These are phyloP conservation scores for Patella depressa DNA, from an alignment of 2,888 invertebrate genomes.

Conservation along the genomic window DNA sequence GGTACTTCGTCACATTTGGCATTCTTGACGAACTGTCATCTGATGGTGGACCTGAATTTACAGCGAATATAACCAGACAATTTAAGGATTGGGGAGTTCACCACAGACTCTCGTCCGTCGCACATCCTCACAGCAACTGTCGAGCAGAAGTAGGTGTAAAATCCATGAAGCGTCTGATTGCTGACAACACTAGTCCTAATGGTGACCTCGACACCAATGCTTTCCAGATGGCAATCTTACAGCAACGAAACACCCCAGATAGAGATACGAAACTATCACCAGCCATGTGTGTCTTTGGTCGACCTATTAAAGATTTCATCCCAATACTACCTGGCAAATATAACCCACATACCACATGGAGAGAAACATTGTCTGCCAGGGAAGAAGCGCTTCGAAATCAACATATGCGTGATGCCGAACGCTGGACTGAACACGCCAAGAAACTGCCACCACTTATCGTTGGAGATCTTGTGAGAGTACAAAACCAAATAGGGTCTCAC, in stretches of 20 bases:
- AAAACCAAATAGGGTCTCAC: constrained; percentile 44
- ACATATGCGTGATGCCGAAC: constrained; percentile 38
- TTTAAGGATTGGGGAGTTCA: constrained; percentile 43
- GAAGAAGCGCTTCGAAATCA: constrained; percentile 44
- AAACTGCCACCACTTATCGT: constrained; percentile 36
- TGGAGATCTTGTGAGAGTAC: constrained; percentile 41
- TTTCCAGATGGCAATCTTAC: constrained; percentile 43
- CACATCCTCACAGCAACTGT: constrained; percentile 49
- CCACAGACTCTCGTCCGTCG: constrained; percentile 47
- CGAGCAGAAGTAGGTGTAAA: constrained; percentile 48
- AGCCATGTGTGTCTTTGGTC: constrained; percentile 44
- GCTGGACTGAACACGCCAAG: constrained; percentile 40
- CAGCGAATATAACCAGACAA: constrained; percentile 18
- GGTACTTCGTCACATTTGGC: constrained; percentile 36
- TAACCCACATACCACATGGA: constrained; percentile 37
- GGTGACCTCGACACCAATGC: constrained; percentile 43
- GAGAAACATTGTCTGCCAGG: constrained; percentile 27
- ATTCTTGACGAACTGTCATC: constrained; percentile 42
- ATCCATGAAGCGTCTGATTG: constrained; percentile 45
- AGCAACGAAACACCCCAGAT: constrained; percentile 49
- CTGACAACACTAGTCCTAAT: constrained; percentile 41
- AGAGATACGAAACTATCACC: constrained; percentile 45
- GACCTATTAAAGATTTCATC: constrained; percentile 43
- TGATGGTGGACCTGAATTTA: constrained; percentile 44
- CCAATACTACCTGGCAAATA: constrained; percentile 39